Conservation (phyloP, 2,113 vertebrate genomes). For the Capreolus pygargus region DNA sequence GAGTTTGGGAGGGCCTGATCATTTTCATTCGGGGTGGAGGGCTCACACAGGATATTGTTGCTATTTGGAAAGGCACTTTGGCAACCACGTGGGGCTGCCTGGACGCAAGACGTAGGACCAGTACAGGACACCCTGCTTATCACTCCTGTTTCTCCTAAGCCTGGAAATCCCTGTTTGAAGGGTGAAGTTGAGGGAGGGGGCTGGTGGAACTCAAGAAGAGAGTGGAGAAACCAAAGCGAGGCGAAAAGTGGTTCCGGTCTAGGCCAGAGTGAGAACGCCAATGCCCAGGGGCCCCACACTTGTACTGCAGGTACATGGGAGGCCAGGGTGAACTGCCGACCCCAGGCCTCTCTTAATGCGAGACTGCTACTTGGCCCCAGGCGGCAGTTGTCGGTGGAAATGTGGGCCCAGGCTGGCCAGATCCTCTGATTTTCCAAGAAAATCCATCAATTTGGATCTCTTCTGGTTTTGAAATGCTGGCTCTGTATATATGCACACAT, state of each 20-base stretch:
- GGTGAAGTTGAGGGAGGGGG: neutral
- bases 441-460: constrained; percentile 49
- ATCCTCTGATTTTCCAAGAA: constrained; percentile 34
- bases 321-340: neutral
- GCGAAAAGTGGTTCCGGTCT: neutral
- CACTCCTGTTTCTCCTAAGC: neutral
- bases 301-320: fast-evolving
- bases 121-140: neutral
- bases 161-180: neutral
- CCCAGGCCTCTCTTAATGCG: neutral
- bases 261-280: neutral
- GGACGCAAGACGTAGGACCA: neutral
- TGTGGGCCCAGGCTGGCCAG: neutral
- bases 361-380: neutral
- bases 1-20: neutral
- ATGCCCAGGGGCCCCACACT: neutral
- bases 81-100: neutral
- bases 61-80: neutral
- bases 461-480: constrained; percentile 59
- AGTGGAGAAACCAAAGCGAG: neutral
- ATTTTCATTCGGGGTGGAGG: neutral
- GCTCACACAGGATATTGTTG: neutral
- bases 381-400: neutral
- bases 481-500: constrained; percentile 54
- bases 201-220: neutral